Conservation (phyloP, 1,140 invertebrate genomes). For the Choristoneura fumiferana region DNA sequence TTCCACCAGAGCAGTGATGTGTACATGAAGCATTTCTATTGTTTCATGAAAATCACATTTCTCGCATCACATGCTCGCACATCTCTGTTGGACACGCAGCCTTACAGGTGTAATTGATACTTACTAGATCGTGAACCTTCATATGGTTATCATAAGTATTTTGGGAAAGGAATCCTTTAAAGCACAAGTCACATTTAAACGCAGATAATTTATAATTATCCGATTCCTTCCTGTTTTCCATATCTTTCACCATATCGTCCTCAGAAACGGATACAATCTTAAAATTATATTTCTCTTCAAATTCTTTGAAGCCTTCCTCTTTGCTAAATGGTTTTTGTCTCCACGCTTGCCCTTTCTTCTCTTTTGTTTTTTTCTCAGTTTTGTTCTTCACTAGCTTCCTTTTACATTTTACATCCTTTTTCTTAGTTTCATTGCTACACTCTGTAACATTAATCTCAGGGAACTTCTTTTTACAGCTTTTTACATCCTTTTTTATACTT, state of each 20-base stretch:
- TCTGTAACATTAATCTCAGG: too few species aligned
- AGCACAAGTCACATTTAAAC: slow-evolving; percentile 2
- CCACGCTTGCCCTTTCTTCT: too few species aligned
- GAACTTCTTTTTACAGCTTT: too few species aligned
- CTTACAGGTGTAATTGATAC: neutral
- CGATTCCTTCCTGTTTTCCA: neutral
- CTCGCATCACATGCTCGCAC: too few species aligned
- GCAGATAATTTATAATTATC: neutral
- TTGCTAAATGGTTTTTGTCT: too few species aligned
- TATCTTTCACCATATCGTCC: neutral
- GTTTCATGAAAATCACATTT: too few species aligned
- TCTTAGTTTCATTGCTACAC: too few species aligned
- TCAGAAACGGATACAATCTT: neutral
- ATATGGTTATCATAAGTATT: neutral
- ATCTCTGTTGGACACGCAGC: too few species aligned
- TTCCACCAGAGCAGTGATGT: too few species aligned
- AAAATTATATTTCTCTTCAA: slow-evolving; percentile 13
- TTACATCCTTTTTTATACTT: too few species aligned
- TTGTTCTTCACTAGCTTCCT: neutral
- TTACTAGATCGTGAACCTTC: neutral
- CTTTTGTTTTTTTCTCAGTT: neutral
- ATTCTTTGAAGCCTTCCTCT: neutral
- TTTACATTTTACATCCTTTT: neutral
- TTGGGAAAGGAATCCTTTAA: neutral
- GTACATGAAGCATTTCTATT: too few species aligned